Evolutionary conservation across 2,113 vertebrate species (phyloP).

Genomic region (Thalassarche chlororhynchos): DNA sequence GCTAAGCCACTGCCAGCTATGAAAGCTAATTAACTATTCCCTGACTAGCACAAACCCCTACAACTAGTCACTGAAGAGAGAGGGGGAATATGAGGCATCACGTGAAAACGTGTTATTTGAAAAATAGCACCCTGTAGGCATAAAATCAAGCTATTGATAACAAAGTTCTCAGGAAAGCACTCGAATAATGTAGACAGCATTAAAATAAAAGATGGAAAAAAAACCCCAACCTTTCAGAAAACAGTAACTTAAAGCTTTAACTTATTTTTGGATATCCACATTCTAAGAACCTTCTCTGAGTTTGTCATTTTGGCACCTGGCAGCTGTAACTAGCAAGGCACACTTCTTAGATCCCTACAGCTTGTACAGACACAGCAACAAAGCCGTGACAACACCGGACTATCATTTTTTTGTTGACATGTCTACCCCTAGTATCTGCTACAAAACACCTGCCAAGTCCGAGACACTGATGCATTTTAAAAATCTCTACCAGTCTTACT

Average conservation of each 20-base stretch:
- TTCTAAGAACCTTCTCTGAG: neutral
- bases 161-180: neutral
- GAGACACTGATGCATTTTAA: neutral
- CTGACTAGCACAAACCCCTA: neutral
- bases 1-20: neutral
- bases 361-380: neutral
- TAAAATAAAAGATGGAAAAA: neutral
- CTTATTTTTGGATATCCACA: neutral
- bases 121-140: neutral
- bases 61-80: neutral
- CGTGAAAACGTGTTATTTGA: neutral
- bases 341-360: neutral
- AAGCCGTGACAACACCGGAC: neutral
- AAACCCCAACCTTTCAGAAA: neutral
- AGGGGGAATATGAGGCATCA: neutral
- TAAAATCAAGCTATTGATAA: neutral
- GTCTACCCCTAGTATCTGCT: neutral
- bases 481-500: neutral
- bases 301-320: neutral
- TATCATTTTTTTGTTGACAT: too few species aligned
- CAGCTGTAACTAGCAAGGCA: neutral
- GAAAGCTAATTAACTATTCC: slow-evolving; percentile 1
- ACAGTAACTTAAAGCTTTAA: neutral
- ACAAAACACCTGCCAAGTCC: neutral
- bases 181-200: accelerated